phyloP scores from a whole-genome alignment of 2,888 invertebrate species.

The Watsonalla cultraria region DNA sequence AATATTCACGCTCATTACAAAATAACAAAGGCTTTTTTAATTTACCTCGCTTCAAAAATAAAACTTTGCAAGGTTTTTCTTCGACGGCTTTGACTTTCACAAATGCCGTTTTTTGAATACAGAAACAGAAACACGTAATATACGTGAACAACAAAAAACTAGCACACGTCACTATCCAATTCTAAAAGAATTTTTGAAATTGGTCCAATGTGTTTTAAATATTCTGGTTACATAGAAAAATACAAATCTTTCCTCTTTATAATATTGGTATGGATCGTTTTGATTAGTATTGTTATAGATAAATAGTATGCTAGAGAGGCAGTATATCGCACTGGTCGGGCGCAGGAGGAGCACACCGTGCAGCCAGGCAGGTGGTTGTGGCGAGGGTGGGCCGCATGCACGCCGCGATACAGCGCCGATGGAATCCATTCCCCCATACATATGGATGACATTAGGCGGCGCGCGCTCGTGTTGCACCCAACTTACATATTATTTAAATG shows the following conservation, averaged over 20 bases:
- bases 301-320: no score
- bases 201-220: no score
- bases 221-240: no score
- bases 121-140: no score
- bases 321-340: neutral
- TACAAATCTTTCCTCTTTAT: no score
- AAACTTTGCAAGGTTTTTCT: neutral
- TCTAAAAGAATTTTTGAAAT: no score
- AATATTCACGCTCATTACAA: slow-evolving; percentile 2
- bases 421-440: slow-evolving; percentile 24
- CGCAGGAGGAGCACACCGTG: neutral
- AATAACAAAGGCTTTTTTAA: neutral
- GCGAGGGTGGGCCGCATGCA: slow-evolving; percentile 7
- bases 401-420: slow-evolving; percentile 19
- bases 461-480: slow-evolving; percentile 6
- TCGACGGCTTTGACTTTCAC: neutral
- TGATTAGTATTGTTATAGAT: no score
- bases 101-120: neutral
- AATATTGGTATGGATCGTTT: no score
- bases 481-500: slow-evolving; percentile 25
- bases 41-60: neutral
- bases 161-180: no score
- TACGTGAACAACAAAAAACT: no score
- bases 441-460: slow-evolving; percentile 28
- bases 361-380: slow-evolving; percentile 11